These are phyloP conservation scores for Galerucella calmariensis DNA, from an alignment of 2,888 invertebrate genomes.

Conservation along the genomic window DNA sequence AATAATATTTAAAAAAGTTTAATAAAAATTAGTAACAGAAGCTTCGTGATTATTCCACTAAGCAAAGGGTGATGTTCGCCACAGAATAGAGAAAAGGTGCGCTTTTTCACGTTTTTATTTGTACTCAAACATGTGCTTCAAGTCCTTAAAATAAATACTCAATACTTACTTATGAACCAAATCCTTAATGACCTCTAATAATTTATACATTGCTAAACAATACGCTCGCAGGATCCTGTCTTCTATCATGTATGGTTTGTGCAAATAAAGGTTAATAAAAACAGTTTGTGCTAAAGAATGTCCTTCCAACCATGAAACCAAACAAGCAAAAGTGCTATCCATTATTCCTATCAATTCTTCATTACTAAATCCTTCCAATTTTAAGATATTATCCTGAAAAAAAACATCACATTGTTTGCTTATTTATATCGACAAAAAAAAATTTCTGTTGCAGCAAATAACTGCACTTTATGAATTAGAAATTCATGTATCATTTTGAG, in stretches of 20 bases:
- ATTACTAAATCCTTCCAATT: conserved; percentile 79
- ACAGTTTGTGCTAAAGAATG: conserved; percentile 96
- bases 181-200: conserved; percentile 89
- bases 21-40: too few species aligned
- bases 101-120: too few species aligned
- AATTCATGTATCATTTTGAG: too few species aligned
- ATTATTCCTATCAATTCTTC: conserved; percentile 91
- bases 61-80: too few species aligned
- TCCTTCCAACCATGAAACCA: conserved; percentile 98
- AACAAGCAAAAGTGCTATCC: conserved; percentile 91
- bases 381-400: conserved; percentile 78
- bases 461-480: too few species aligned
- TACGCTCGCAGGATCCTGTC: conserved; percentile 88
- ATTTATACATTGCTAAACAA: conserved; percentile 87
- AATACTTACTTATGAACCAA: conserved; percentile 82
- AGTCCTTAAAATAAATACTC: neutral
- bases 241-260: conserved; percentile 86
- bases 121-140: too few species aligned
- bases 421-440: too few species aligned
- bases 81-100: too few species aligned
- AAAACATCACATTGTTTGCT: neutral
- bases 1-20: too few species aligned
- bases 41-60: too few species aligned
- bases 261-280: conserved; percentile 94
- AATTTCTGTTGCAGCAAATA: too few species aligned